These are phyloP conservation scores for Tylochromis polylepis DNA, from an alignment of 2,113 vertebrate genomes.

Conservation along the genomic window DNA sequence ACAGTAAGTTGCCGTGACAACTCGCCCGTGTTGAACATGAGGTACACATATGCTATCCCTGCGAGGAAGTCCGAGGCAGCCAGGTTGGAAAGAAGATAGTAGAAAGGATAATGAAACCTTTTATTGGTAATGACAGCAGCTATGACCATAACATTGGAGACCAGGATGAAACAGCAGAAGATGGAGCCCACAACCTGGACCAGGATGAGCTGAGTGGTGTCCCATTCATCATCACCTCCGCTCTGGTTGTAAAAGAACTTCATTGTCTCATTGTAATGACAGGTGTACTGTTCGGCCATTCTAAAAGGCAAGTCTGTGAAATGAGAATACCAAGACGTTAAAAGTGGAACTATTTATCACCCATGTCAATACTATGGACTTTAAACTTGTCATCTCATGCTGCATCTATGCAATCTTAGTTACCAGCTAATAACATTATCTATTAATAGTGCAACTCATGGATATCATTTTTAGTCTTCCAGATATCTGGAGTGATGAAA, in stretches of 20 bases:
- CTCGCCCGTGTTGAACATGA: slow-evolving; percentile 93
- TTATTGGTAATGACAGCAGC: slow-evolving; percentile 91
- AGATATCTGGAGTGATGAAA: background rate
- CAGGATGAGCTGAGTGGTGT: slow-evolving; percentile 73
- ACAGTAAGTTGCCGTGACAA: slow-evolving; percentile 82
- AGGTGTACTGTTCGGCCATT: slow-evolving; percentile 81
- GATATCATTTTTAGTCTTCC: background rate
- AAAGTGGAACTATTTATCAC: background rate
- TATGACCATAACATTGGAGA: slow-evolving; percentile 92
- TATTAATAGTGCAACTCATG: background rate
- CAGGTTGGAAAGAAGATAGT: slow-evolving; percentile 91
- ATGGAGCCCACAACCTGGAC: slow-evolving; percentile 85
- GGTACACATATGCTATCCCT: slow-evolving; percentile 91
- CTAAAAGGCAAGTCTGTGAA: slow-evolving; percentile 62
- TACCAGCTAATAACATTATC: too few relatives aligned
- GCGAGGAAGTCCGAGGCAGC: slow-evolving; percentile 95
- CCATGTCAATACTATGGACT: background rate
- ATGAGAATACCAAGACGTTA: background rate
- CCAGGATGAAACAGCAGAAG: slow-evolving; percentile 92
- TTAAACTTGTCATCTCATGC: background rate
- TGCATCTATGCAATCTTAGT: background rate
- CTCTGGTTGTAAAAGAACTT: slow-evolving; percentile 90
- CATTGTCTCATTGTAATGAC: slow-evolving; percentile 85
- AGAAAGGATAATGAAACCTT: slow-evolving; percentile 94
- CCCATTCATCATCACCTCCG: slow-evolving; percentile 76